Base-by-base conservation (phyloP, 1,140 invertebrate species). In the Procambarus virginalis region DNA sequence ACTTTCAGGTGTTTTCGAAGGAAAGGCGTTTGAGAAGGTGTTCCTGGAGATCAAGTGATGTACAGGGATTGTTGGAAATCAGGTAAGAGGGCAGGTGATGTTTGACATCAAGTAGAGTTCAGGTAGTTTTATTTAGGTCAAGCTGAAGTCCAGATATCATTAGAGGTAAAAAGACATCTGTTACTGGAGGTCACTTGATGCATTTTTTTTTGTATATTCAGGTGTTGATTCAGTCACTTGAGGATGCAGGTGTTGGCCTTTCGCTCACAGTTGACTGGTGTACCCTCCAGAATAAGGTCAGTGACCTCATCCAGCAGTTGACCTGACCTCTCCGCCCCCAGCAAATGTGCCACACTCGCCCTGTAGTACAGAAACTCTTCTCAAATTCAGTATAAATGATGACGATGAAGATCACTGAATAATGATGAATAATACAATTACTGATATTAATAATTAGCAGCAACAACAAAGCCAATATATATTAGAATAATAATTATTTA, bases 251-350 rank as follows among this genome's bases (percentile, higher is more conserved):
- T 79, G 73, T 79, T 83, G 45, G 34, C 45, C 14, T 51, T 45
- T 5, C 82, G 81, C 14, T 10, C 64, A 55, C 88, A 89, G 12
- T 8, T 79, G 17, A 79, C 81, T 1, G n/a, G 45, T 14, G 34
- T 73, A 10, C 88, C 88, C n/a, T 89, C 82, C 58, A 78, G 17
- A 75, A 78, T 49, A n/a, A 46, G 73, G 8, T 58, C n/a, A 10
- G 51, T 48, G 58, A 89, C 81, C 73, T 84, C 73, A 73, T 89
- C 88, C 73, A 89, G 2, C 58, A 89, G 73, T 60, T 89, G 88
- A 49, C 88, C 88, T 84, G 88, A 78, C 81, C 60, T 78, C 46
- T 76, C 73, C 10, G 88, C 22, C 3, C 88, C 88, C 17, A 89
- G 81, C 49, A 78, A 45, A 17, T 89, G 80, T 20, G 88, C 88